These are phyloP conservation scores for Sussaba pulchella DNA, from an alignment of 2,888 invertebrate genomes.

Conservation along the genomic window DNA sequence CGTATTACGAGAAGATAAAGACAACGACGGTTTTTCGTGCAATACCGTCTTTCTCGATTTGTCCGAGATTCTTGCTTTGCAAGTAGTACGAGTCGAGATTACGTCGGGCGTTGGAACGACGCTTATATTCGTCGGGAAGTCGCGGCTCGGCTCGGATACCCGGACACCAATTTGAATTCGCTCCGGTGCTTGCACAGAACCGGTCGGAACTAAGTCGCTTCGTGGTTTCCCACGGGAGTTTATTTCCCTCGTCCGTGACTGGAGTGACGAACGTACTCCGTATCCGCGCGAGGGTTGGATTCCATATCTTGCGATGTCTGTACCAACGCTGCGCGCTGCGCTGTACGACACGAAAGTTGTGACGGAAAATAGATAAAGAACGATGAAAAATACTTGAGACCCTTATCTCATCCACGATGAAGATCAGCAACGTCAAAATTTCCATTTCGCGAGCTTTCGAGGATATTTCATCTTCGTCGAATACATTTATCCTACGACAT, in stretches of 20 bases:
- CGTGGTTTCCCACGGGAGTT: slow-evolving; percentile 57
- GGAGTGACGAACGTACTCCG: slow-evolving; percentile 43
- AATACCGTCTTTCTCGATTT: slow-evolving; percentile 31
- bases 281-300: too few species aligned
- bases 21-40: slow-evolving; percentile 51
- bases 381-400: slow-evolving; percentile 5
- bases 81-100: slow-evolving; percentile 64
- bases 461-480: too few species aligned
- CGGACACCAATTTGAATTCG: slow-evolving; percentile 57
- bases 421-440: too few species aligned
- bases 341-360: background rate
- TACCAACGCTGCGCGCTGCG: background rate
- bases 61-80: slow-evolving; percentile 7
- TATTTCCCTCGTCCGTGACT: slow-evolving; percentile 58
- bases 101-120: slow-evolving; percentile 57
- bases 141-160: slow-evolving; percentile 21
- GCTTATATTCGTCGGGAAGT: slow-evolving; percentile 48
- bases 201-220: slow-evolving; percentile 44
- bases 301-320: too few species aligned
- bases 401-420: background rate
- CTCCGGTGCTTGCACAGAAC: slow-evolving; percentile 33
- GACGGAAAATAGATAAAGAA: too few species aligned
- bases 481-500: too few species aligned
- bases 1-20: slow-evolving; percentile 31
- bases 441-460: too few species aligned